Evolutionary conservation across 2,797 vertebrate species (phyloP).

Genomic region (Helarctos malayanus): DNA sequence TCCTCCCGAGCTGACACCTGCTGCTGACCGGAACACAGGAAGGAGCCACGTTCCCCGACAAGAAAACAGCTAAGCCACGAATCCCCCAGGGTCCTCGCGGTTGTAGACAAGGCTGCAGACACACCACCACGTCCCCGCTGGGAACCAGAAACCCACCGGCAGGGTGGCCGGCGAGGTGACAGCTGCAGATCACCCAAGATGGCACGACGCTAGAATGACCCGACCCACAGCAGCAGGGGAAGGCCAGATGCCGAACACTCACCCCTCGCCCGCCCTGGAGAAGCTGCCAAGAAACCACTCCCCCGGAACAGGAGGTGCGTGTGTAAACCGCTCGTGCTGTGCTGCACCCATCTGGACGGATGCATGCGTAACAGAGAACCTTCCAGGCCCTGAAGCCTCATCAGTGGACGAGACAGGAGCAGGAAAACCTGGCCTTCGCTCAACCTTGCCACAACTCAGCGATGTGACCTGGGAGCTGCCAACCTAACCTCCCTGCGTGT

Average conservation of each 20-base stretch:
- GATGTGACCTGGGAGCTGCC: neutral
- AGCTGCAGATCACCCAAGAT: slow-evolving; percentile 64
- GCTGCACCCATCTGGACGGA: slow-evolving; percentile 48
- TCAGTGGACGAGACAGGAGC: neutral
- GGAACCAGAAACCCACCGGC: neutral
- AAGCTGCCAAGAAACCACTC: slow-evolving; percentile 74
- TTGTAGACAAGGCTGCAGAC: neutral
- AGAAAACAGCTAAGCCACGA: slow-evolving; percentile 60
- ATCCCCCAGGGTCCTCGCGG: slow-evolving; percentile 32
- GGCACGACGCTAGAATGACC: slow-evolving; percentile 48
- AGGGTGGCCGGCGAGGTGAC: slow-evolving; percentile 48
- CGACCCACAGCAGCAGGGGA: neutral
- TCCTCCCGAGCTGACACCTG: slow-evolving; percentile 77
- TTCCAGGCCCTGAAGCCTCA: neutral
- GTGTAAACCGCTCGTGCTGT: neutral
- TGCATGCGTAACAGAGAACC: neutral
- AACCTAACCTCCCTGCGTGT: neutral
- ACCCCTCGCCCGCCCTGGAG: slow-evolving; percentile 74
- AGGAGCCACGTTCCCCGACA: neutral
- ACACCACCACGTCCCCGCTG: neutral
- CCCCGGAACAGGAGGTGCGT: slow-evolving; percentile 36
- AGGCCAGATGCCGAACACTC: slow-evolving; percentile 67
- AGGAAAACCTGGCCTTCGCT: neutral
- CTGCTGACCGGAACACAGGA: slow-evolving; percentile 52
- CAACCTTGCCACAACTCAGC: neutral